phyloP scores from a whole-genome alignment of 2,888 invertebrate species.

The Drosophila pseudotalamancana region DNA sequence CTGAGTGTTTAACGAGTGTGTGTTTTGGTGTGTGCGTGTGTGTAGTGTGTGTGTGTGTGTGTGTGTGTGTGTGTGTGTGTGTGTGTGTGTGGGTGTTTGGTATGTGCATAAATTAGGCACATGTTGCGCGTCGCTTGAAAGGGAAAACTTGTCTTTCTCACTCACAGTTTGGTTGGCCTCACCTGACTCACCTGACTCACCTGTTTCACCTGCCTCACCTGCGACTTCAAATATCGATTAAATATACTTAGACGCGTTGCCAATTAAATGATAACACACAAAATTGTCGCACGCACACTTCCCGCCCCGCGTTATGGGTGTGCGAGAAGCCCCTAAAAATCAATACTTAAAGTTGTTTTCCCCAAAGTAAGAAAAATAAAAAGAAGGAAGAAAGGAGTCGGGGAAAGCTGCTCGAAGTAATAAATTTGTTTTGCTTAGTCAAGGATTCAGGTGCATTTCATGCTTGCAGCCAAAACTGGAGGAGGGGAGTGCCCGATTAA shows the following conservation, averaged over 20 bases:
- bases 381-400: too few relatives aligned
- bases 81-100: conserved; percentile 8
- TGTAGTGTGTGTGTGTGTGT: neutral
- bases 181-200: neutral
- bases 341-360: conserved; percentile 35
- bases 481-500: too few relatives aligned
- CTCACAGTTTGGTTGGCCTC: conserved; percentile 7
- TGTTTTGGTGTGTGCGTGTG: neutral
- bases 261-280: conserved; percentile 38
- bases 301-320: neutral
- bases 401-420: too few relatives aligned
- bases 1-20: conserved; percentile 1
- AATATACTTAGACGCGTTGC: conserved; percentile 26
- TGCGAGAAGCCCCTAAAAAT: conserved; percentile 12
- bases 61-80: neutral
- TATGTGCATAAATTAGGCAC: conserved; percentile 54
- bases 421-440: too few relatives aligned
- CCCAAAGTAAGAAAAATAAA: too few relatives aligned
- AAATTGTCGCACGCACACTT: conserved; percentile 45
- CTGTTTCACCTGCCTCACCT: neutral
- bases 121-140: conserved; percentile 42
- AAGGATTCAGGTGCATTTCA: too few relatives aligned
- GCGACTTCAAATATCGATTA: conserved; percentile 34
- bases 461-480: too few relatives aligned
- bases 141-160: conserved; percentile 35